These are phyloP conservation scores for Tipula helvola DNA, from an alignment of 2,888 invertebrate genomes.

Conservation along the genomic window DNA sequence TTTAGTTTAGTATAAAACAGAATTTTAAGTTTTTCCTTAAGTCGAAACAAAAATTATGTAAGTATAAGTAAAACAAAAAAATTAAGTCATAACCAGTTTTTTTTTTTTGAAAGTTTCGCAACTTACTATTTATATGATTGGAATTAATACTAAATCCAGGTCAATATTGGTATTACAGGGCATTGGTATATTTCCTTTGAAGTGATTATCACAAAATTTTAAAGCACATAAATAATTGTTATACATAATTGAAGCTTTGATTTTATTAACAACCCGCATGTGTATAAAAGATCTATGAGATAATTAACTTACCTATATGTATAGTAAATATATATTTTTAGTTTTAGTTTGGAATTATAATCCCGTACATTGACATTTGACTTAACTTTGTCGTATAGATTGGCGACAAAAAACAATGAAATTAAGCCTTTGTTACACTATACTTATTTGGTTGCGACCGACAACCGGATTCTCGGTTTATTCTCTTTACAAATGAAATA, in stretches of 20 bases:
- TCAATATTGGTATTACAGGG: neutral
- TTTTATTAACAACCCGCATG: too few relatives aligned
- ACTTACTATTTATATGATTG: neutral
- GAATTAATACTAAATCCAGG: neutral
- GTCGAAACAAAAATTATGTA: neutral
- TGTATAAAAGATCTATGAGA: neutral
- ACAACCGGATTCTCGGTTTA: neutral
- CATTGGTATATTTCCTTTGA: neutral
- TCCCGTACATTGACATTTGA: neutral
- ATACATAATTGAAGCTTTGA: too few relatives aligned
- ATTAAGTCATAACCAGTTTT: neutral
- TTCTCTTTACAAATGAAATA: neutral
- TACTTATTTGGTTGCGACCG: neutral
- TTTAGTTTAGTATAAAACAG: neutral
- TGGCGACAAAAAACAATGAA: neutral
- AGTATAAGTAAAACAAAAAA: neutral
- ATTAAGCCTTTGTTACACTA: neutral
- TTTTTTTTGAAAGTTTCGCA: neutral
- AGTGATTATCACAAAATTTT: neutral
- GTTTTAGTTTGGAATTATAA: neutral
- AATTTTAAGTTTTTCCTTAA: neutral
- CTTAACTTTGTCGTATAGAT: neutral
- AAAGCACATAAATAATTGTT: neutral
- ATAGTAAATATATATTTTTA: neutral
- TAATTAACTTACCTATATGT: neutral